A percentile compares a stretch with the other conserved stretches of the same genome.
These are phyloP conservation scores for Tinea pellionella DNA, from an alignment of 2,888 invertebrate species.

Conservation along the genomic window DNA sequence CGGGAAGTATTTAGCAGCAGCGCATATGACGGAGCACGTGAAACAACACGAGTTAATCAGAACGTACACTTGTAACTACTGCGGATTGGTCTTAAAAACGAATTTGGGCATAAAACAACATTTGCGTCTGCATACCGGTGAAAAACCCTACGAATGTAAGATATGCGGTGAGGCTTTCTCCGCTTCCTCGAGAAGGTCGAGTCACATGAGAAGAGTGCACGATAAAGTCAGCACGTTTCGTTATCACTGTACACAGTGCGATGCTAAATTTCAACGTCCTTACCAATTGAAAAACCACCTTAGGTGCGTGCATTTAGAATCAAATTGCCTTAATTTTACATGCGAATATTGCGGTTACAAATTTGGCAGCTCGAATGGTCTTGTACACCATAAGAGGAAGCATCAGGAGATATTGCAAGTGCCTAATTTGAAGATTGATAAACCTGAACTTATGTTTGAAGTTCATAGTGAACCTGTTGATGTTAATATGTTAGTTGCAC, in stretches of 20 bases:
- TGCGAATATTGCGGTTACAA: slow-evolving; percentile 38
- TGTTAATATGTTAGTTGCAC: neutral
- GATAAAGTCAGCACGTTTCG: slow-evolving; percentile 26
- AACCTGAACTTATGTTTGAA: neutral
- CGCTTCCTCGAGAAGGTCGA: slow-evolving; percentile 47
- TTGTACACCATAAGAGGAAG: slow-evolving; percentile 39
- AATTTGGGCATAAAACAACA: slow-evolving; percentile 48
- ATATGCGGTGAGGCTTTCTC: slow-evolving; percentile 45
- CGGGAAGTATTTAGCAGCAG: slow-evolving; percentile 44
- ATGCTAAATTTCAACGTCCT: slow-evolving; percentile 42
- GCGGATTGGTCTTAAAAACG: slow-evolving; percentile 36
- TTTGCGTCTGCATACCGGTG: slow-evolving; percentile 48
- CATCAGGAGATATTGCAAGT: slow-evolving; percentile 25
- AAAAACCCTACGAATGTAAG: slow-evolving; percentile 43
- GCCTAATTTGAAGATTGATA: no score
- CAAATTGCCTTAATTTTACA: slow-evolving; percentile 26
- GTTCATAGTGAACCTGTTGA: neutral
- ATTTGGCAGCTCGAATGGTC: slow-evolving; percentile 37
- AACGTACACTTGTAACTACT: slow-evolving; percentile 36
- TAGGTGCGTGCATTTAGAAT: slow-evolving; percentile 28
- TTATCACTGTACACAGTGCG: slow-evolving; percentile 39
- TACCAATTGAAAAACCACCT: slow-evolving; percentile 40
- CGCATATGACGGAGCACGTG: slow-evolving; percentile 48
- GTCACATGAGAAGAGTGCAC: slow-evolving; percentile 42
- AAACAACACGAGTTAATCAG: slow-evolving; percentile 32